phyloP scores from a whole-genome alignment of 2,113 vertebrate species.

The Bubo blakistoni region DNA sequence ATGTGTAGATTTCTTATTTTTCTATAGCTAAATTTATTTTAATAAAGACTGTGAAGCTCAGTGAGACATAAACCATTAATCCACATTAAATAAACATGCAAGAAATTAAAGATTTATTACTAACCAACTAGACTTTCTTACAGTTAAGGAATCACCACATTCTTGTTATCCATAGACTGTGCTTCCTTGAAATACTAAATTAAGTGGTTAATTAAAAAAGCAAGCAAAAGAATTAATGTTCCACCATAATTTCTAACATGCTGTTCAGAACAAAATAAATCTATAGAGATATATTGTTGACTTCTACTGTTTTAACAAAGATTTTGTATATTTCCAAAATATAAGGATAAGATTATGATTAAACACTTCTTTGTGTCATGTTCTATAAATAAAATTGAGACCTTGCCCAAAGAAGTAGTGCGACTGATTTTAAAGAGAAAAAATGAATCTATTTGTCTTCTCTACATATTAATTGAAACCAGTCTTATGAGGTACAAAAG shows the following conservation, averaged over 20 bases:
- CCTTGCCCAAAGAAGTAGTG: neutral
- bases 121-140: neutral
- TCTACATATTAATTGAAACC: neutral
- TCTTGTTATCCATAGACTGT: neutral
- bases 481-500: neutral
- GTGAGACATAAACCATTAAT: constrained; percentile 7
- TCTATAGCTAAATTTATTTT: neutral
- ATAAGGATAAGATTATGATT: neutral
- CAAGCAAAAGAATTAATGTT: neutral
- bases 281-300: neutral
- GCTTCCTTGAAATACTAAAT: neutral
- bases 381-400: neutral
- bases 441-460: neutral
- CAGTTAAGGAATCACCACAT: neutral
- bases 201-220: neutral
- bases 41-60: neutral
- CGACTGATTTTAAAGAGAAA: neutral
- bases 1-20: neutral
- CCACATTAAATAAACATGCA: constrained; percentile 44
- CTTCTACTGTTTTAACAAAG: neutral
- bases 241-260: neutral
- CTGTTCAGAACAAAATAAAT: neutral
- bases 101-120: constrained; percentile 34
- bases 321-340: neutral
- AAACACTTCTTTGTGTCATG: neutral